A percentile compares a stretch with the other conserved stretches of the same genome.
These are phyloP conservation scores for Rhagonycha fulva DNA, from an alignment of 2,888 invertebrate species.

Conservation along the genomic window DNA sequence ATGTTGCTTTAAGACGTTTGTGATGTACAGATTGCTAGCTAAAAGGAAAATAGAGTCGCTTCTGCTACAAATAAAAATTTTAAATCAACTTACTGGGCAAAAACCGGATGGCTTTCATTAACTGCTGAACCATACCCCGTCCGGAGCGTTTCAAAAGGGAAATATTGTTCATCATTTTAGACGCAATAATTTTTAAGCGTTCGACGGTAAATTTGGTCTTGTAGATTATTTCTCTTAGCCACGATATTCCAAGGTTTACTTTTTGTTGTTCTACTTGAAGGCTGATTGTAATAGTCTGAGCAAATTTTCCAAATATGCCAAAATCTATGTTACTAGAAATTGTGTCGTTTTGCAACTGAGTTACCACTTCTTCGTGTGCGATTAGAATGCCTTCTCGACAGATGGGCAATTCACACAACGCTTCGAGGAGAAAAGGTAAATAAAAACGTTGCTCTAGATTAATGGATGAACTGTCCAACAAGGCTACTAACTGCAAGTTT, in stretches of 20 bases:
- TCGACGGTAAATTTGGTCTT: conserved; percentile 73
- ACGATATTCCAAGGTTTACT: conserved; percentile 75
- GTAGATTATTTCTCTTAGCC: conserved; percentile 77
- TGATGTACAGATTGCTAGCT: conserved; percentile 74
- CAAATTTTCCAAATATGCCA: conserved; percentile 76
- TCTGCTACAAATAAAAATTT: not conserved
- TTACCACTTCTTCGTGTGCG: conserved; percentile 73
- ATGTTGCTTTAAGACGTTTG: conserved; percentile 76
- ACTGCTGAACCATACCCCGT: conserved; percentile 65
- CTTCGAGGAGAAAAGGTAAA: conserved; percentile 75
- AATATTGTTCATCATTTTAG: conserved; percentile 81
- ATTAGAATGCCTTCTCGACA: conserved; percentile 61
- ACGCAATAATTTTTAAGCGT: conserved; percentile 75
- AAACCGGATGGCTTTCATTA: conserved; percentile 65
- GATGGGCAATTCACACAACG: conserved; percentile 77
- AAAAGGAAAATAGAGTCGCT: conserved; percentile 27
- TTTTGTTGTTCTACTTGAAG: conserved; percentile 79
- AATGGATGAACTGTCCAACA: conserved; percentile 71
- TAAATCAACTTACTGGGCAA: conserved; percentile 56
- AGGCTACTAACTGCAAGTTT: conserved; percentile 66
- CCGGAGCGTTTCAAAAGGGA: conserved; percentile 77
- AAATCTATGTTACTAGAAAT: conserved; percentile 65
- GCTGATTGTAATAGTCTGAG: conserved; percentile 67
- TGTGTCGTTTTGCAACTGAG: conserved; percentile 76
- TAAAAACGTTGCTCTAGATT: conserved; percentile 67